phyloP scores from a whole-genome alignment of 2,797 vertebrate genomes.

The Poeciliopsis paucimaculata region DNA sequence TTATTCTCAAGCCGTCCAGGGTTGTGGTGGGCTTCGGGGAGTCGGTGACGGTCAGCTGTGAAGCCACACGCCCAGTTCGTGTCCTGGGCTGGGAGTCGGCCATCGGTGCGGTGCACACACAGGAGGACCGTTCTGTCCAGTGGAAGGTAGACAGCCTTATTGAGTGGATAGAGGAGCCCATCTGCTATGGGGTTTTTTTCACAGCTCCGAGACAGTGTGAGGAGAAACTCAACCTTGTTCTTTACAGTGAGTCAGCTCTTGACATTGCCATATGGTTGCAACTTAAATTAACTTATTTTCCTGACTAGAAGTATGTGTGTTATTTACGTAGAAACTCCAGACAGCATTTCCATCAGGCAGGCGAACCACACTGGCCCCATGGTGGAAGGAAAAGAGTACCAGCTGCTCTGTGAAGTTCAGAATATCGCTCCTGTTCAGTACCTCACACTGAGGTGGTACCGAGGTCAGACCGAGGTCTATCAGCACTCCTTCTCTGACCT shows the following conservation, averaged over 20 bases:
- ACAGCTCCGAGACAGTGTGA: conserved; percentile 85
- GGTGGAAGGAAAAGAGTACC: conserved; percentile 81
- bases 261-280: conserved; percentile 4
- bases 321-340: conserved; percentile 77
- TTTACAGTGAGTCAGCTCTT: conserved; percentile 80
- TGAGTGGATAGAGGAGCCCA: conserved; percentile 86
- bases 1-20: conserved; percentile 80
- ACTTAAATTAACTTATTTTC: neutral
- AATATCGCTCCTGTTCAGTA: conserved; percentile 86
- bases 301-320: conserved; percentile 22
- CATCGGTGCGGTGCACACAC: conserved; percentile 78
- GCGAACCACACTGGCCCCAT: conserved; percentile 81
- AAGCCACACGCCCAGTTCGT: conserved; percentile 79
- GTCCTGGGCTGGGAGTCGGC: conserved; percentile 85
- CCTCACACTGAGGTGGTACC: conserved; percentile 83
- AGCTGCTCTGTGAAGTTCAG: conserved; percentile 84
- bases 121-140: conserved; percentile 75
- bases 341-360: conserved; percentile 79
- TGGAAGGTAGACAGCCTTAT: conserved; percentile 85
- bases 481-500: conserved; percentile 83
- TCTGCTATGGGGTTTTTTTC: conserved; percentile 86
- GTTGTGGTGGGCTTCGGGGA: conserved; percentile 84
- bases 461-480: conserved; percentile 79
- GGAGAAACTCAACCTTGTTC: conserved; percentile 84
- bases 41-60: conserved; percentile 79